Conservation (phyloP, 2,797 vertebrate genomes). For the Rhinoraja longicauda region DNA sequence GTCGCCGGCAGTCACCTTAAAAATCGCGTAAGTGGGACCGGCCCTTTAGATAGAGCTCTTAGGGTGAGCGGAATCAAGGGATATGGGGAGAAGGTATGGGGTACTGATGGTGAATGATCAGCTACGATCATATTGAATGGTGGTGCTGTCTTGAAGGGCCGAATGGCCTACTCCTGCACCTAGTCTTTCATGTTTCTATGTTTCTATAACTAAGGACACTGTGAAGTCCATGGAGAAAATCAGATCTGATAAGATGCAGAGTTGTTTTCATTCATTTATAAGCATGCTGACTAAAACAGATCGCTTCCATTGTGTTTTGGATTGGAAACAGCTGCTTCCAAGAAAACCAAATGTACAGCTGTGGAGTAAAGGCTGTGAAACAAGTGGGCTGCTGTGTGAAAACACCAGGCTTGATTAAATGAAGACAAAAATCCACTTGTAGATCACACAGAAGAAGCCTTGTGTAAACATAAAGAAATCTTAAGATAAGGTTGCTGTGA, state of each 20-base stretch:
- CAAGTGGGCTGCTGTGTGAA: background rate
- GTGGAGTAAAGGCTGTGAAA: constrained; percentile 6
- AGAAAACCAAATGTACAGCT: background rate
- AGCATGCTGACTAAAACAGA: constrained; percentile 5
- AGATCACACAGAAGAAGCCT: background rate
- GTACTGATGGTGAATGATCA: too few relatives aligned
- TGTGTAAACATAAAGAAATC: background rate
- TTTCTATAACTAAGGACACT: background rate
- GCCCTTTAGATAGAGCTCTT: too few relatives aligned
- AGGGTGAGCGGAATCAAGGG: too few relatives aligned
- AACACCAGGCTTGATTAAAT: background rate
- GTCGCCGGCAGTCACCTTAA: too few relatives aligned
- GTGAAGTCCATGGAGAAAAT: background rate
- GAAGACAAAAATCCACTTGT: constrained; percentile 8
- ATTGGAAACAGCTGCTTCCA: constrained; percentile 34
- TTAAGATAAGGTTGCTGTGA: background rate
- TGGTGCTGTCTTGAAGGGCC: too few relatives aligned
- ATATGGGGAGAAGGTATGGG: too few relatives aligned
- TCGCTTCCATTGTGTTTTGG: constrained; percentile 2
- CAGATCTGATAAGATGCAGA: constrained; percentile 3
- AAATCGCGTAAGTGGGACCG: too few relatives aligned
- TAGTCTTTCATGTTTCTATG: too few relatives aligned
- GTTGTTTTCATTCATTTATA: background rate
- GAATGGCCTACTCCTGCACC: too few relatives aligned
- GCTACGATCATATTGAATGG: too few relatives aligned